Evolutionary conservation across 2,797 vertebrate genomes (phyloP), one percentile per base, ranked within the genome.

Genomic region (Aulostomus chinensis): DNA sequence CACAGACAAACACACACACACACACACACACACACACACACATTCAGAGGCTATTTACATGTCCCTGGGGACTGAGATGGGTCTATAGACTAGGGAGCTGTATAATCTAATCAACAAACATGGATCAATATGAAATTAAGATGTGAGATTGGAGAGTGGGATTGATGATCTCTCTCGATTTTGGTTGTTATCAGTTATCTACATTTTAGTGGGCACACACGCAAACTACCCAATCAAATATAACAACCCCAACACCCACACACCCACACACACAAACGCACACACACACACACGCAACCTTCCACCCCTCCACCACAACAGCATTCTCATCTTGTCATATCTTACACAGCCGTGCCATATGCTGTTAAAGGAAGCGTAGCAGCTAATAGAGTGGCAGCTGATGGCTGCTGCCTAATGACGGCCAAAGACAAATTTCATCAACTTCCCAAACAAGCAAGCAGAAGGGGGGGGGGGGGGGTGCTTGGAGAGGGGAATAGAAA

Each of bases 361-460:
- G 89, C 76, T 86, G 80, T 72, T 87, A 84, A 87, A 87, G 83
- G 80, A 82, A 89, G 86, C 86, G 70, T 89, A 84, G 80, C 85
- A 61, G 87, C 86, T 88, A 91, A 91, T 87, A 88, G 88, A 88
- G 83, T 86, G 84, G 77, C 88, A 86, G 87, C 78, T 84, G 80
- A 85, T 84, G 80, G 77, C 62, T 57, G 72, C 80, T 78, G 86
- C 80, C 79, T 89, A 90, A 91, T 88, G 88, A 89, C 68, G 65
- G 79, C 80, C 83, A 86, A 85, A 87, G 84, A 88, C 81, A 86
- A 85, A 91, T 91, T 88, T 87, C 80, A 88, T 88, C 88, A 90
- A 86, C 85, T 81, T 87, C 80, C 62, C 76, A 83, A 88, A 88
- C 84, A 88, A 81, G 75, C 74, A 71, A 69, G 58, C 17, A 4